These are phyloP conservation scores for Agapostemon virescens DNA, from an alignment of 2,888 invertebrate species.

Conservation along the genomic window DNA sequence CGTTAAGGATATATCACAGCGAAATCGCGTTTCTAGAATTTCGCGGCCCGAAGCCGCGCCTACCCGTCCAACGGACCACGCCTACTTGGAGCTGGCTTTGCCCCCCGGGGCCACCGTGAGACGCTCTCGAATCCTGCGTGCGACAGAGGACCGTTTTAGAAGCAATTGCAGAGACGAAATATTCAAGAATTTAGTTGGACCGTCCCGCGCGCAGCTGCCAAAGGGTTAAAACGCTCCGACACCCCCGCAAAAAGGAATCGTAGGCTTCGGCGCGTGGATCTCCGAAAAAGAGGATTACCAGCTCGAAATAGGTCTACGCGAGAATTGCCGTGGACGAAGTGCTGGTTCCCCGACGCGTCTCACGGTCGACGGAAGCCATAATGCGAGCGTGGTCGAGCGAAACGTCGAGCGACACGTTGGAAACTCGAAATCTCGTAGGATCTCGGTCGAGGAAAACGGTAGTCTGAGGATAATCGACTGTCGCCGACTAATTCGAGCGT, in stretches of 20 bases:
- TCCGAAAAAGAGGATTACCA: background rate
- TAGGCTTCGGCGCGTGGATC: background rate
- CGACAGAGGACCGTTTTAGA: too few species aligned
- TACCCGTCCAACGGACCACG: too few species aligned
- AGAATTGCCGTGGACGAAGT: background rate
- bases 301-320: background rate
- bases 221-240: conserved; percentile 24
- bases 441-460: conserved; percentile 35
- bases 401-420: background rate
- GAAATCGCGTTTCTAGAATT: background rate
- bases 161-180: too few species aligned
- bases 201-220: too few species aligned
- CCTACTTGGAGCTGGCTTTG: background rate
- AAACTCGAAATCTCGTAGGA: conserved; percentile 14
- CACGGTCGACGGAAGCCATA: background rate
- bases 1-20: background rate
- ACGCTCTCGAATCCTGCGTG: background rate
- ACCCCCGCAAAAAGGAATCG: conserved; percentile 20
- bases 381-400: background rate
- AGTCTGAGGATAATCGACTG: conserved; percentile 47
- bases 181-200: too few species aligned
- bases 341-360: background rate
- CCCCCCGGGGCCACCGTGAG: background rate
- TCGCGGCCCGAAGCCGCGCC: background rate
- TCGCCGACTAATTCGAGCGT: background rate